Evolutionary conservation across 2,113 vertebrate species (phyloP).

Genomic region (Taxidea taxus): DNA sequence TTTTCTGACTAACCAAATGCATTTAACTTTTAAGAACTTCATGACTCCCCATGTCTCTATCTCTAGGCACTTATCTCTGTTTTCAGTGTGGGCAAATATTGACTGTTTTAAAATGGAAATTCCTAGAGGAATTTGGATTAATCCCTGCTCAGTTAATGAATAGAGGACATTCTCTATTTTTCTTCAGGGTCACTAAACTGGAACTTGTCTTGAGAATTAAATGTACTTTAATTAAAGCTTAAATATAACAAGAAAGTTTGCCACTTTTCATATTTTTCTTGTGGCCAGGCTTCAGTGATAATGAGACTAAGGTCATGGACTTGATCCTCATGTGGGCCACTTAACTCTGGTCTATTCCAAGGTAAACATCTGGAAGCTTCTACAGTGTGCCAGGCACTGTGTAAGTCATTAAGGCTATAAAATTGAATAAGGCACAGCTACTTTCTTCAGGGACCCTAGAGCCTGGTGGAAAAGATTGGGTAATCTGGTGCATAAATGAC

Average conservation of each 20-base stretch:
- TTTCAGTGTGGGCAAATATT: neutral
- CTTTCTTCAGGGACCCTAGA: neutral
- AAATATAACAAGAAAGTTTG: constrained; percentile 49
- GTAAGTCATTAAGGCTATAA: neutral
- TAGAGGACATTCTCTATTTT: constrained; percentile 32
- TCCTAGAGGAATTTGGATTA: constrained; percentile 8
- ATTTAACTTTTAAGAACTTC: neutral
- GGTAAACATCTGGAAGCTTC: neutral
- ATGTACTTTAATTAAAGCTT: constrained; percentile 68
- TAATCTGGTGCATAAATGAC: neutral
- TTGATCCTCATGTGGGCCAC: constrained; percentile 9
- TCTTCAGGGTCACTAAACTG: constrained; percentile 63
- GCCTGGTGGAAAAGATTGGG: neutral
- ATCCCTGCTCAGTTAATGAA: constrained; percentile 55
- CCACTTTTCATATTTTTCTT: constrained; percentile 53
- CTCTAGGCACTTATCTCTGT: neutral
- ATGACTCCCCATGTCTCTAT: neutral
- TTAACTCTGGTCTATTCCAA: constrained; percentile 39
- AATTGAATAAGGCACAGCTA: neutral
- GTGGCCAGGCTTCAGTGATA: constrained; percentile 58
- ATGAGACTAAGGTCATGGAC: constrained; percentile 41
- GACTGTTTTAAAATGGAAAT: constrained; percentile 52
- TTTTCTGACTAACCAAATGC: neutral
- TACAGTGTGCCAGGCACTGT: neutral
- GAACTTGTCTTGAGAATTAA: constrained; percentile 70